A percentile compares a stretch with the other conserved stretches of the same genome.
These are phyloP conservation scores for Ellobium chinense DNA, from an alignment of 2,888 invertebrate species.

Conservation along the genomic window DNA sequence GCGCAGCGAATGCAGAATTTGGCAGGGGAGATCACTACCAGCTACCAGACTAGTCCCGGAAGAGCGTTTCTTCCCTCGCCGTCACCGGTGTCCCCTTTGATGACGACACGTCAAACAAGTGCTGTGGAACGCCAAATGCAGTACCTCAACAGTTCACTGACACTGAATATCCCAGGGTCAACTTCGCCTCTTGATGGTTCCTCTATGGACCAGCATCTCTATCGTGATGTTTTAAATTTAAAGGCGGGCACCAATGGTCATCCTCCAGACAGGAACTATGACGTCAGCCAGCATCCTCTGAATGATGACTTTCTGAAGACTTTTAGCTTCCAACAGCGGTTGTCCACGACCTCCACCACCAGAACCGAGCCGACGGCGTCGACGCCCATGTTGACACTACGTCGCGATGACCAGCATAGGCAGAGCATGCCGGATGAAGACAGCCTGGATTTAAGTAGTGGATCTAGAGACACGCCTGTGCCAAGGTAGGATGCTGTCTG, in stretches of 20 bases:
- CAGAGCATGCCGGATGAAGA: neutral
- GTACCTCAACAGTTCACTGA: neutral
- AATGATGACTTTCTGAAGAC: neutral
- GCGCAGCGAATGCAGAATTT: neutral
- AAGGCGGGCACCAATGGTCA: neutral
- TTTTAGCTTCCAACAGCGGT: neutral
- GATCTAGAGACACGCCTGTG: neutral
- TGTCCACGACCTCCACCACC: neutral
- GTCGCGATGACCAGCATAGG: neutral
- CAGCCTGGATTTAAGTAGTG: neutral
- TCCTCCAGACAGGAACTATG: neutral
- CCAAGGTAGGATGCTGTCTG: no score
- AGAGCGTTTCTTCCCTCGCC: neutral
- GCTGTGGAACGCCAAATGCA: neutral
- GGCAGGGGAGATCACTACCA: neutral
- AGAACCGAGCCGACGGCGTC: neutral
- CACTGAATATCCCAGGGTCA: no score
- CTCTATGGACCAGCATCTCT: no score
- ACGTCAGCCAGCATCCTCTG: neutral
- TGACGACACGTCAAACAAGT: neutral
- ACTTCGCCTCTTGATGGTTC: no score
- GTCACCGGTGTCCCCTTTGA: neutral
- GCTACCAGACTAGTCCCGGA: neutral
- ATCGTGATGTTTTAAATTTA: neutral
- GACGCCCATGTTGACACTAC: neutral